A percentile compares a stretch with the other conserved stretches of the same genome.
These are phyloP conservation scores for Lutjanus argentimaculatus DNA, from an alignment of 2,797 vertebrate species.

Conservation along the genomic window DNA sequence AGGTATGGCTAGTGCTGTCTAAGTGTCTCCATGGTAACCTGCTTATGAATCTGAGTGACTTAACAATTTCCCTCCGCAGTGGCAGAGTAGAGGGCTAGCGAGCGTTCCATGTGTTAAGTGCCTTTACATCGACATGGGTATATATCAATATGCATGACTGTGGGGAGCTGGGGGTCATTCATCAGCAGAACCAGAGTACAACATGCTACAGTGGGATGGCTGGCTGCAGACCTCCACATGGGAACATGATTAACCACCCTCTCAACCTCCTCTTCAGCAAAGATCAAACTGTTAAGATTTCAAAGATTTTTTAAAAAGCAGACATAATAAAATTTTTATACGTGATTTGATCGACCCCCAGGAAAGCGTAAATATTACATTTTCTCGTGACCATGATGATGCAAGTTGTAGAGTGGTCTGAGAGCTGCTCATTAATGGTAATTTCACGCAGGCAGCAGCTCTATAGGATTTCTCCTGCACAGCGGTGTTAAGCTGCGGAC, in stretches of 20 bases:
- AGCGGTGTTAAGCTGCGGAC: not conserved
- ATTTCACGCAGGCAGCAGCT: not conserved
- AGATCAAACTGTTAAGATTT: conserved; percentile 43
- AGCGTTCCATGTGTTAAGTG: conserved; percentile 43
- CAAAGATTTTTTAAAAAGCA: conserved; percentile 36
- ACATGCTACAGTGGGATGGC: conserved; percentile 28
- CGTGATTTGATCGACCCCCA: conserved; percentile 39
- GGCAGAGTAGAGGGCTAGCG: conserved; percentile 32
- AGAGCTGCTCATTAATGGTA: conserved; percentile 24
- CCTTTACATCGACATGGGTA: conserved; percentile 54
- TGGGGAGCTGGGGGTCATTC: conserved; percentile 39
- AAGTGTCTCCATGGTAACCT: conserved; percentile 85
- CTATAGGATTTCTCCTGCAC: not conserved
- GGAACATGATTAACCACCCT: conserved; percentile 33
- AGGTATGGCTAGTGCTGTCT: conserved; percentile 58
- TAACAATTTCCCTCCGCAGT: conserved; percentile 66
- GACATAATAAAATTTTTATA: conserved; percentile 25
- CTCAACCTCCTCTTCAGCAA: conserved; percentile 10
- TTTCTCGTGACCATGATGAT: conserved; percentile 28
- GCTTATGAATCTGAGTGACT: conserved; percentile 74
- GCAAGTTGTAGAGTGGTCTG: conserved; percentile 24
- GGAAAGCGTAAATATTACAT: conserved; percentile 34
- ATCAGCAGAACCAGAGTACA: conserved; percentile 43
- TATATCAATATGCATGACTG: conserved; percentile 69
- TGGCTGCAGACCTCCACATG: conserved; percentile 18